phyloP scores from a whole-genome alignment of 2,888 invertebrate species.

The Prosopocoilus inquinatus region DNA sequence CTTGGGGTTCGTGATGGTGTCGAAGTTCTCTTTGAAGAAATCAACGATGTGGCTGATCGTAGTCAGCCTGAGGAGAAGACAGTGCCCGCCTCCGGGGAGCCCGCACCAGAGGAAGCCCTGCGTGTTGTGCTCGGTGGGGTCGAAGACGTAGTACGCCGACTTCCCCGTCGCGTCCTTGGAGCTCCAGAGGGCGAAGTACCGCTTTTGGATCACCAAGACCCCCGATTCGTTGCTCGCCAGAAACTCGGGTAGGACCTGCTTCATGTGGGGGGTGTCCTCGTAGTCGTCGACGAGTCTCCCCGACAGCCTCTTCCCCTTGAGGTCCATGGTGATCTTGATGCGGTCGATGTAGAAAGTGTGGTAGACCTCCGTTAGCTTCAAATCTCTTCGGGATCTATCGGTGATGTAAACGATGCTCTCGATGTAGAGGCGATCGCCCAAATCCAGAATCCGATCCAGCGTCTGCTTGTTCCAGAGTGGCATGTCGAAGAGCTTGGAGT shows the following conservation, averaged over 20 bases:
- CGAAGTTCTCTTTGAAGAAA: slow-evolving; percentile 33
- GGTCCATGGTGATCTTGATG: slow-evolving; percentile 36
- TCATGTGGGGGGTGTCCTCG: slow-evolving; percentile 20
- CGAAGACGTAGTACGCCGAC: slow-evolving; percentile 34
- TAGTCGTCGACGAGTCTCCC: slow-evolving; percentile 26
- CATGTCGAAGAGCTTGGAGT: slow-evolving; percentile 57
- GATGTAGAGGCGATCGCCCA: slow-evolving; percentile 55
- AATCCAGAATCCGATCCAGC: slow-evolving; percentile 56
- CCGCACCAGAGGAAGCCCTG: slow-evolving; percentile 38
- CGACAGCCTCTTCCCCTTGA: slow-evolving; percentile 31
- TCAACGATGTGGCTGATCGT: slow-evolving; percentile 31
- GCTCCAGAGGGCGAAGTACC: slow-evolving; percentile 40
- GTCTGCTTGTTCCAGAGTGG: slow-evolving; percentile 59
- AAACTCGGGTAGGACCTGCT: slow-evolving; percentile 33
- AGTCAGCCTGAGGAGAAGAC: slow-evolving; percentile 36
- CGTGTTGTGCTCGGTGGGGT: slow-evolving; percentile 42
- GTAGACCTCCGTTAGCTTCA: slow-evolving; percentile 37
- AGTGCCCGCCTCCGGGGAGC: slow-evolving; percentile 30
- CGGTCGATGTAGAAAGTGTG: slow-evolving; percentile 37
- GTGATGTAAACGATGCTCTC: slow-evolving; percentile 32
- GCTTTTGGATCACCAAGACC: slow-evolving; percentile 34
- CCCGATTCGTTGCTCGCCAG: slow-evolving; percentile 36
- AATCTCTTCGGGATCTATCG: slow-evolving; percentile 28
- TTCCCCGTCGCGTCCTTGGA: too few relatives aligned
- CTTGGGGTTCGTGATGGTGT: slow-evolving; percentile 18